Evolutionary conservation across 2,888 invertebrate species (phyloP), one percentile per base, ranked within the genome.

Genomic region (Kryphioiulus occultus): DNA sequence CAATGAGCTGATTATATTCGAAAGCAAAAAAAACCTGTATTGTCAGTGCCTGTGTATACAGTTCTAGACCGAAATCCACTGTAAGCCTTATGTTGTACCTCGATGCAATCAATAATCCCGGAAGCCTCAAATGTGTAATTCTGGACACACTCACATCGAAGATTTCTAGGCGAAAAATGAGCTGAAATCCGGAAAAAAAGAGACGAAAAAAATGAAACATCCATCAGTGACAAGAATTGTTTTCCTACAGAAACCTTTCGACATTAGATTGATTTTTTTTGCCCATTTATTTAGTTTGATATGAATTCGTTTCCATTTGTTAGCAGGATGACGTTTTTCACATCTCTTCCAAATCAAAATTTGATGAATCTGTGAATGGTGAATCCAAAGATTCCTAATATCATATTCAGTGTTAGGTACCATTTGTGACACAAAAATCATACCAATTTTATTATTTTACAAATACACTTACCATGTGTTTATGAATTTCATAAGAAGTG

Each of bases 91-190:
- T 26, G 68, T 68, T 68, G 68, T 68, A 68, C 68, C 26, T 68
- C 68, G 68, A 22, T 68, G 68, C 68, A 68, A 68, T 68, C 68
- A 68, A 68, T 68, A 68, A 68, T 68, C 68, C 68, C 26, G 68
- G 68, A 68, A 68, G 68, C 68, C 26, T 68, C 68, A 68, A 68
- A 68, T 68, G 68, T 68, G 68, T 68, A 68, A 68, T 68, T 68
- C 68, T 68, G 68, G 68, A 68, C 68, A 26, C 68, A 68, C 68
- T 68, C 68, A 68, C 68, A 4, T 68, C 26, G 22, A 68, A 68
- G 26, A 26, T 68, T 26, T 68, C 68, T 68, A 1, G 4, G 12
- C 68, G 68, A 68, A 68, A 44, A 68, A 68, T 68, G 26, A 68
- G 19, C 10, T 26, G 26, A 68, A 68, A 68, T 68, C 22, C 26